phyloP scores from a whole-genome alignment of 2,113 vertebrate genomes.

The Coregonus clupeaformis region DNA sequence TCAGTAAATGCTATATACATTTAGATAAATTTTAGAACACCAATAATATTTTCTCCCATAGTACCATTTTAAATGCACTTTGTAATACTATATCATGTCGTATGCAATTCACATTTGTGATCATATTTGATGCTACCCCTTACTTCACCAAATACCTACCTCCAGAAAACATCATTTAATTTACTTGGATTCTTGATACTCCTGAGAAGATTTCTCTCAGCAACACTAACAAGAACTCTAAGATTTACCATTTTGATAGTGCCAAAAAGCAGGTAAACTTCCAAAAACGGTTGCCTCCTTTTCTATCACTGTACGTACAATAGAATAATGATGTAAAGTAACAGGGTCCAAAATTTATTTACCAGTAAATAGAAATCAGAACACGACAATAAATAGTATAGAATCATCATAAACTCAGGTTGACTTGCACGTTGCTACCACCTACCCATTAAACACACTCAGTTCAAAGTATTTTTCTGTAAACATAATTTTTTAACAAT shows the following conservation, averaged over 20 bases:
- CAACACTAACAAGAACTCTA: not conserved
- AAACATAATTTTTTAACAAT: not conserved
- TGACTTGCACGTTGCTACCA: constrained; percentile 7
- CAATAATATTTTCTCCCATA: not conserved
- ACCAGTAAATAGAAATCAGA: not conserved
- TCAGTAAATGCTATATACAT: constrained; percentile 39
- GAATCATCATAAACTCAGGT: constrained; percentile 25
- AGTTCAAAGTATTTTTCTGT: not conserved
- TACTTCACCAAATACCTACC: not conserved
- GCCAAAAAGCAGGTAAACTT: not conserved
- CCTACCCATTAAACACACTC: constrained; percentile 12
- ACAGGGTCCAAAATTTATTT: constrained; percentile 1
- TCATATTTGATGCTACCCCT: not conserved
- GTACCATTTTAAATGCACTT: constrained; percentile 11
- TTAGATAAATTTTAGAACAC: constrained; percentile 9
- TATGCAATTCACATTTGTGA: constrained; percentile 3
- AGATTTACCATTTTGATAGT: not conserved
- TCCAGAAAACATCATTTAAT: not conserved
- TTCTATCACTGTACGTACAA: not conserved
- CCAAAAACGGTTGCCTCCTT: not conserved
- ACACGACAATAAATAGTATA: constrained; percentile 16
- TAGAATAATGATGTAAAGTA: not conserved
- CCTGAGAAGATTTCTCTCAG: constrained; percentile 1
- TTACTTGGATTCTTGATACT: not conserved
- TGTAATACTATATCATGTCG: not conserved